Percentiles rank a stretch among this genome's conserved stretches.
Evolutionary conservation across 2,797 vertebrate genomes (phyloP).

Genomic region (Picus viridis): DNA sequence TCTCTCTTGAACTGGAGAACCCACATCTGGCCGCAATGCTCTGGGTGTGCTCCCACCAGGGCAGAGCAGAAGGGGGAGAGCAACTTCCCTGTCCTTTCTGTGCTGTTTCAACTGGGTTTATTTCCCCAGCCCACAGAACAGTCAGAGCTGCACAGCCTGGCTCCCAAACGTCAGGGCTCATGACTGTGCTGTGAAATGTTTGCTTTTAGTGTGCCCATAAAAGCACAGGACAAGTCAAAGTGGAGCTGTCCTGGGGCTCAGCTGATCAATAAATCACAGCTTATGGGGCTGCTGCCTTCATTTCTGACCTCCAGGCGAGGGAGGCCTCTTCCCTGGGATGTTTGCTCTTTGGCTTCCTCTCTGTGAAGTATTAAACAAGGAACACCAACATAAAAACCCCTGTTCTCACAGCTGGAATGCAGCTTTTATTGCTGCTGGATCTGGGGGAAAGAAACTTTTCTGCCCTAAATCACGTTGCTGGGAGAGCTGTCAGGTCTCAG

Average conservation of each 20-base stretch:
- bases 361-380: not conserved
- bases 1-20: too few species aligned
- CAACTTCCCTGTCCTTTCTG: not conserved
- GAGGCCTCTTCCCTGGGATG: not conserved
- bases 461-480: not conserved
- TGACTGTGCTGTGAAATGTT: not conserved
- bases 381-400: not conserved
- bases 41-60: too few species aligned
- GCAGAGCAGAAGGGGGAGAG: too few species aligned
- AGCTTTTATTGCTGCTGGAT: not conserved
- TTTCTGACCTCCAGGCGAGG: not conserved
- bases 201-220: slow-evolving; percentile 8
- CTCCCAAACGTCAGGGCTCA: not conserved
- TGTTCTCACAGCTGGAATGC: not conserved
- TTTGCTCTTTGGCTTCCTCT: not conserved
- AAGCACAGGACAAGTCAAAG: not conserved
- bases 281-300: not conserved
- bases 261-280: not conserved
- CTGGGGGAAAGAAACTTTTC: not conserved
- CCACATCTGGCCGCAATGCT: too few species aligned
- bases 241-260: not conserved
- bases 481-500: not conserved
- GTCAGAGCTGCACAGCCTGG: not conserved
- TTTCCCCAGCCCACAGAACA: not conserved
- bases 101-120: not conserved